Evolutionary conservation across 2,888 invertebrate genomes (phyloP), one percentile per base, ranked within the genome.

Genomic region (Camponotus fellah): DNA sequence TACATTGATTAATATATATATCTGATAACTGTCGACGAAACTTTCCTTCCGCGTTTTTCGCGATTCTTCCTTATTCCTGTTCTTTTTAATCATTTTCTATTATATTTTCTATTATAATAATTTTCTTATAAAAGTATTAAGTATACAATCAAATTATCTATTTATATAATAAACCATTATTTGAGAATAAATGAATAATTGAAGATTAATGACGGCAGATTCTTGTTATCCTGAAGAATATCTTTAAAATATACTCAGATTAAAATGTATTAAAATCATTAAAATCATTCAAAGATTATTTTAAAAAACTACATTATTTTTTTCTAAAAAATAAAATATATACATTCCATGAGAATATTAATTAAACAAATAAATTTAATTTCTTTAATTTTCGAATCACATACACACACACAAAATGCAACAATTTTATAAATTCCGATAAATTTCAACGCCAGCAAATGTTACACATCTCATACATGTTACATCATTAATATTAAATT

Each of bases 401-500:
- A 43, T 12, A 14, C 3, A 43, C n/a, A n/a, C 43, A 43, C 43
- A 14, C 3, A 43, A 77, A 26, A 26, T 26, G 8, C 21, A 43
- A 69, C 10, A 69, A 34, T 53, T n/a, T 32, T 9, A 34, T 58
- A 69, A 71, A 71, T 71, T 1, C 5, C 37, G 3, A 14, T 60
- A 26, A 46, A 46, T 26, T 32, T 9, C 49, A 58, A 79, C 12
- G 46, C 37, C 46, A 14, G 6, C 2, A 9, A 71, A 79, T 17
- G 8, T 37, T 49, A 26, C 26, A 26, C 26, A 26, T 37, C 46
- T 34, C 58, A 5, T 65, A 37, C 37, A 21, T 5, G 26, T 26
- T 26, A 26, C 26, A 66, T 79, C 71, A 60, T 71, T 62, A 72
- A 71, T 71, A 26, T 34, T 46, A 46, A 37, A 17, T 80, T 34